Base-by-base conservation (phyloP, 2,888 invertebrate genomes). In the Strigamia maritima region DNA sequence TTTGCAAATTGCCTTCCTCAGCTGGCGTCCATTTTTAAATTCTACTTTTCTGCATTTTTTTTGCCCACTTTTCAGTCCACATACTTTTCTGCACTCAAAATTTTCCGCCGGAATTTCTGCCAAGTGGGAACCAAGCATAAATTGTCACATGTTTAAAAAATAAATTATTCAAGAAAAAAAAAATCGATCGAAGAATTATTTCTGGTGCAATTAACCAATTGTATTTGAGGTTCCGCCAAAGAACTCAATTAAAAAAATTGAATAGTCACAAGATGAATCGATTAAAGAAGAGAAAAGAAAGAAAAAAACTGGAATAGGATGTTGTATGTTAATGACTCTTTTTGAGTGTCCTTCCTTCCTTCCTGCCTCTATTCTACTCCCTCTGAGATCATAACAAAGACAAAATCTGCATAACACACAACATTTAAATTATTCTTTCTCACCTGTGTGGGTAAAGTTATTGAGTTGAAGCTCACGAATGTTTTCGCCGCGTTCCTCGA, bases 371-470 rank as follows among this genome's bases (percentile, higher is more conserved):
- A n/a, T n/a, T n/a, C n/a, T n/a, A n/a, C n/a, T n/a, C n/a, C n/a
- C n/a, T n/a, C n/a, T n/a, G n/a, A n/a, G n/a, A n/a, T n/a, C n/a
- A n/a, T n/a, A 22, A 65, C 6, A 65, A 26, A 26, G 49, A n/a
- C n/a, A n/a, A 6, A 19, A 14, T 6, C n/a, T 26, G 65, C 65
- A 65, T 14, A 65, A 28, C 26, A 65, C 26, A 65, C 19, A 24
- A 24, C 60, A 60, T 60, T 60, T 7, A 16, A 24, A 65, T 65
- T 65, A 65, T 65, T 26, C 16, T 4, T 12, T 24, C 65, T 65
- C 65, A 65, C 65, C 65, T 65, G 65, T 65, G 65, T 65, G 65
- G 65, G 65, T 65, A 26, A 65, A 65, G 65, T 28, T 28, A 65
- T 65, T 65, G 65, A 65, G 28, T 65, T 65, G 24, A 10, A 65